These are phyloP conservation scores for Syngnathus typhle DNA, from an alignment of 2,113 vertebrate genomes.

Conservation along the genomic window DNA sequence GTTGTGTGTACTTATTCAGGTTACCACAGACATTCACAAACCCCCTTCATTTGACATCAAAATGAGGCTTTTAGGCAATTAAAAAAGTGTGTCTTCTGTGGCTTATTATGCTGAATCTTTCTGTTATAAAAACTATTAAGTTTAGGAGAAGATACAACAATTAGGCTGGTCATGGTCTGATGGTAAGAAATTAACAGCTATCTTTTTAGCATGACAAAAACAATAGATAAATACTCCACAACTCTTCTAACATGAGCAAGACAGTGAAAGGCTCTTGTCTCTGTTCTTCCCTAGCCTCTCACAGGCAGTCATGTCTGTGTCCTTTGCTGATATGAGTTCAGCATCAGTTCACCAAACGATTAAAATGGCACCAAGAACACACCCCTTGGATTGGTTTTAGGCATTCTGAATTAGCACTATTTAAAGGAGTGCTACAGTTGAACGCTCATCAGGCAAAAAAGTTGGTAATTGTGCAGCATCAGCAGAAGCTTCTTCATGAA, in stretches of 20 bases:
- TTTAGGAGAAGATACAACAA: background rate
- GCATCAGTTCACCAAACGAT: conserved; percentile 66
- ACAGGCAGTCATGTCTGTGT: conserved; percentile 35
- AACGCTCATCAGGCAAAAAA: conserved; percentile 45
- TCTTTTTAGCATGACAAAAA: background rate
- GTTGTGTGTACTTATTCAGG: conserved; percentile 78
- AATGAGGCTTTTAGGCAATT: conserved; percentile 27
- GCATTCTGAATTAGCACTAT: conserved; percentile 54
- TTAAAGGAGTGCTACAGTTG: conserved; percentile 40
- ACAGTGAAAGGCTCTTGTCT: conserved; percentile 26
- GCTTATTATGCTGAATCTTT: background rate
- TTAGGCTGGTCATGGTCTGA: background rate
- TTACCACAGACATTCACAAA: conserved; percentile 63
- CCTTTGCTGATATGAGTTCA: conserved; percentile 62
- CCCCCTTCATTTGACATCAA: conserved; percentile 29
- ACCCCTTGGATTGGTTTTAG: conserved; percentile 46
- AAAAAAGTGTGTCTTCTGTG: background rate
- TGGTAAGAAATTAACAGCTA: background rate
- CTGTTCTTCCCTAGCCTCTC: conserved; percentile 11
- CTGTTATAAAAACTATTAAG: background rate
- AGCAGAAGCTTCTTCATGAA: conserved; percentile 41
- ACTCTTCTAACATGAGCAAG: conserved; percentile 31
- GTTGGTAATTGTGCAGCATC: conserved; percentile 57
- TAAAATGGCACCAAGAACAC: conserved; percentile 52
- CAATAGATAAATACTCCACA: background rate